Percentiles rank a stretch among this genome's conserved stretches.
phyloP scores from a whole-genome alignment of 1,140 invertebrate genomes.

The Drosophila navojoa region DNA sequence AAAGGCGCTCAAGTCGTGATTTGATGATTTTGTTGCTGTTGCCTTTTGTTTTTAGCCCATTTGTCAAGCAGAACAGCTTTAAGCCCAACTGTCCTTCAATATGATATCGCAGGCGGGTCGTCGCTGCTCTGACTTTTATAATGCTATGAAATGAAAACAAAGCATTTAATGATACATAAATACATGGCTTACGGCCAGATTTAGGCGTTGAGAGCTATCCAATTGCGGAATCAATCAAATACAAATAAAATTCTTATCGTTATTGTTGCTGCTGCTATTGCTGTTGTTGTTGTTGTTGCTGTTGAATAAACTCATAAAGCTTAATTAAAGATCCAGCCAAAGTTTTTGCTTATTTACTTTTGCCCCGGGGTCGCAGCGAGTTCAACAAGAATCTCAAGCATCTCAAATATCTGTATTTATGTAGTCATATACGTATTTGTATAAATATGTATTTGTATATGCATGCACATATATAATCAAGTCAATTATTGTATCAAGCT shows the following conservation, averaged over 20 bases:
- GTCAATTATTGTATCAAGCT: slow-evolving; percentile 45
- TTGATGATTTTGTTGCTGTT: slow-evolving; percentile 71
- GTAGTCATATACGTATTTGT: not conserved
- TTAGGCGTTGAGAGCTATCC: slow-evolving; percentile 18
- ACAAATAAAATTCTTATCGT: not conserved
- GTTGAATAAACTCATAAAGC: slow-evolving; percentile 19
- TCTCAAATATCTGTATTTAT: slow-evolving; percentile 12
- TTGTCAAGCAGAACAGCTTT: slow-evolving; percentile 69
- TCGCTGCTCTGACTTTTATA: slow-evolving; percentile 12
- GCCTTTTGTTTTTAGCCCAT: slow-evolving; percentile 50
- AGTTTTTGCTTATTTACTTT: slow-evolving; percentile 12
- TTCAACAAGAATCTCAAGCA: slow-evolving; percentile 23
- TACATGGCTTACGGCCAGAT: slow-evolving; percentile 28
- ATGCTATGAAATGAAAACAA: slow-evolving; percentile 31
- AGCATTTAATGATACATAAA: slow-evolving; percentile 42
- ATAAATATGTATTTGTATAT: not conserved
- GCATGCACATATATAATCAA: slow-evolving; percentile 28
- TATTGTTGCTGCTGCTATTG: slow-evolving; percentile 1
- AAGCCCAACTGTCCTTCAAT: slow-evolving; percentile 53
- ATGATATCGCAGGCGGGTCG: not conserved
- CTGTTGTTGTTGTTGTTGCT: not conserved
- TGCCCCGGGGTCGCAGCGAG: slow-evolving; percentile 7
- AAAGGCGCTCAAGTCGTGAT: slow-evolving; percentile 77
- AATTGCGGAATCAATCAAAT: slow-evolving; percentile 45
- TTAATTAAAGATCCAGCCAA: slow-evolving; percentile 37